Evolutionary conservation across 92 coral and sea anemone genomes (phyloP).

Genomic region (Pocillopora grandis): DNA sequence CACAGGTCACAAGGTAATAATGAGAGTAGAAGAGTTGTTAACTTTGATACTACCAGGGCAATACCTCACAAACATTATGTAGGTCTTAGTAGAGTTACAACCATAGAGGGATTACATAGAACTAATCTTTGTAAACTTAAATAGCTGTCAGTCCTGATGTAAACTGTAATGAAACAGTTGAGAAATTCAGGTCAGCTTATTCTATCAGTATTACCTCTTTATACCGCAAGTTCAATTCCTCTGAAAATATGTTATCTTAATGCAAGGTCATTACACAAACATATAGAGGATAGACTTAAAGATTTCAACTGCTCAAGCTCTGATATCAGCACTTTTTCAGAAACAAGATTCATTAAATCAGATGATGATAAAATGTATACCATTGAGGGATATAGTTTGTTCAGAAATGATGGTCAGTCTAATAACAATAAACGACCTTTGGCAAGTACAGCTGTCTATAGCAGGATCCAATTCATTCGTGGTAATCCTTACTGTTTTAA

Average conservation of each 20-base stretch:
- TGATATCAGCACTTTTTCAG: slow-evolving; percentile 54
- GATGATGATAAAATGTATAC: slow-evolving; percentile 54
- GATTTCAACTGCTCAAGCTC: slow-evolving; percentile 48
- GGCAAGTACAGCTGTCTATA: slow-evolving; percentile 60
- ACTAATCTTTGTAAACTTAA: slow-evolving; percentile 49
- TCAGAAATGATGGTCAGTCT: slow-evolving; percentile 55
- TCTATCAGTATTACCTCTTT: slow-evolving; percentile 41
- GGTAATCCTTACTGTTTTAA: slow-evolving; percentile 50
- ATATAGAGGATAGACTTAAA: slow-evolving; percentile 47
- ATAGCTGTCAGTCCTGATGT: slow-evolving; percentile 50
- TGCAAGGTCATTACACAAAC: slow-evolving; percentile 52
- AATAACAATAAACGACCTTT: slow-evolving; percentile 42
- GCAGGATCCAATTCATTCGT: slow-evolving; percentile 40
- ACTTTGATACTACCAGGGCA: slow-evolving; percentile 44
- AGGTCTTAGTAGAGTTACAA: slow-evolving; percentile 47
- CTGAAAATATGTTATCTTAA: slow-evolving; percentile 50
- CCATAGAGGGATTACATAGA: slow-evolving; percentile 51
- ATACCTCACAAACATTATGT: slow-evolving; percentile 47
- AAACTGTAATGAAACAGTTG: slow-evolving; percentile 43
- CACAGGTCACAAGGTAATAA: slow-evolving; percentile 33
- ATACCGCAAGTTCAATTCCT: slow-evolving; percentile 27
- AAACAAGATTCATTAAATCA: slow-evolving; percentile 30
- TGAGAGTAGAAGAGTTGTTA: slow-evolving; percentile 46
- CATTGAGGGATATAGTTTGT: slow-evolving; percentile 60
- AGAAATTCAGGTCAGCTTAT: slow-evolving; percentile 36